Percentiles rank a stretch among this genome's conserved stretches.
Evolutionary conservation across 2,888 invertebrate genomes (phyloP).

Genomic region (Noctuana brunneofusca): DNA sequence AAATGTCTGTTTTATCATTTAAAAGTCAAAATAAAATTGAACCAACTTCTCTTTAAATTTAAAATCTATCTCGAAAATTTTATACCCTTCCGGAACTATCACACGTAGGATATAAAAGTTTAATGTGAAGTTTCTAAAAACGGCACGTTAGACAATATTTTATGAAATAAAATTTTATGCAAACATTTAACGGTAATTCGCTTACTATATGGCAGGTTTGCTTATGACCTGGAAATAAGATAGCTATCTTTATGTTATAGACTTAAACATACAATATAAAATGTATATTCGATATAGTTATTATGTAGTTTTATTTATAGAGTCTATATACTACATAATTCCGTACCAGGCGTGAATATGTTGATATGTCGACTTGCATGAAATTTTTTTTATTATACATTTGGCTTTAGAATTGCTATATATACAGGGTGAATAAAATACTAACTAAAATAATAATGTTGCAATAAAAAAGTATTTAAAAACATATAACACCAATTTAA

Average conservation of each 20-base stretch:
- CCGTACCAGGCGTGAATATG: too few species aligned
- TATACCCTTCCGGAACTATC: slow-evolving; percentile 4
- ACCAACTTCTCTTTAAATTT: not conserved
- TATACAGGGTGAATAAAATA: too few species aligned
- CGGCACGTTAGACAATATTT: not conserved
- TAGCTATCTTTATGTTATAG: not conserved
- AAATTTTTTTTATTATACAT: too few species aligned
- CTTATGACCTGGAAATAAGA: not conserved
- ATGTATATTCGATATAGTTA: too few species aligned
- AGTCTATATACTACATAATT: too few species aligned
- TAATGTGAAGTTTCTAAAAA: not conserved
- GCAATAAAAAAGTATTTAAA: too few species aligned
- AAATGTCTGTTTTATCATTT: slow-evolving; percentile 27
- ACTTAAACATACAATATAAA: too few species aligned
- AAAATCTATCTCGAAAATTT: slow-evolving; percentile 3
- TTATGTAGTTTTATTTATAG: too few species aligned
- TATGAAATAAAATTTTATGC: slow-evolving; percentile 9
- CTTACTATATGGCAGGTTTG: not conserved
- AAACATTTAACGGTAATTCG: slow-evolving; percentile 1
- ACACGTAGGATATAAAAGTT: slow-evolving; percentile 10
- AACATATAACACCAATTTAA: too few species aligned
- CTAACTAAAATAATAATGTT: too few species aligned
- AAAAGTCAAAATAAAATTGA: slow-evolving; percentile 21
- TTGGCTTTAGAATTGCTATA: too few species aligned
- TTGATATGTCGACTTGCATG: too few species aligned